Conservation (phyloP, 2,888 invertebrate genomes). For the Drosophila demipolita region DNA sequence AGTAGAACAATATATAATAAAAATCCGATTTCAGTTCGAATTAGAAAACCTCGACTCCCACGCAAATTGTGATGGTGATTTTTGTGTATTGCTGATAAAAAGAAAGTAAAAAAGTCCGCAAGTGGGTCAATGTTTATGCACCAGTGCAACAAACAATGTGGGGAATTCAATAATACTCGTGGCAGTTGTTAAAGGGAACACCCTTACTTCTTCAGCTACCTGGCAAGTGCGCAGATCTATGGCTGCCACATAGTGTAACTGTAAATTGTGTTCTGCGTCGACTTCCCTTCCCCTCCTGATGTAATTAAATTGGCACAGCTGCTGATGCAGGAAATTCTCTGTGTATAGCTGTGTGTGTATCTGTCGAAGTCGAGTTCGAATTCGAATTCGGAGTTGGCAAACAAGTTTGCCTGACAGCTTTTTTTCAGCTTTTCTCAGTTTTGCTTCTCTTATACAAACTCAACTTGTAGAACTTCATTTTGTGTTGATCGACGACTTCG, state of each 20-base stretch:
- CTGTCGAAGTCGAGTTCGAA: conserved; percentile 36
- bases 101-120: conserved; percentile 61
- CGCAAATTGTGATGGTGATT: conserved; percentile 6
- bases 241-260: conserved; percentile 35
- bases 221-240: conserved; percentile 45
- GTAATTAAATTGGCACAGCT: conserved; percentile 48
- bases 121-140: conserved; percentile 80
- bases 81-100: conserved; percentile 48
- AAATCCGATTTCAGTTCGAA: background rate
- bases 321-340: conserved; percentile 67
- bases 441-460: conserved; percentile 43
- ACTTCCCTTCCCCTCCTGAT: conserved; percentile 21
- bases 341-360: conserved; percentile 44
- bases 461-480: conserved; percentile 16
- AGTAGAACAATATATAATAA: background rate
- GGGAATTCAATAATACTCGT: conserved; percentile 38
- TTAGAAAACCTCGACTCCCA: conserved; percentile 5
- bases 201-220: conserved; percentile 17
- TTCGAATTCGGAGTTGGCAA: conserved; percentile 26
- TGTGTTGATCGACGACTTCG: conserved; percentile 20
- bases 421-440: conserved; percentile 9
- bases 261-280: conserved; percentile 46
- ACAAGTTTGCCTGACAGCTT: conserved; percentile 38
- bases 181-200: conserved; percentile 1
- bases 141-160: conserved; percentile 49